Evolutionary conservation across 2,113 vertebrate genomes (phyloP).

Genomic region (Gallinago undulata): DNA sequence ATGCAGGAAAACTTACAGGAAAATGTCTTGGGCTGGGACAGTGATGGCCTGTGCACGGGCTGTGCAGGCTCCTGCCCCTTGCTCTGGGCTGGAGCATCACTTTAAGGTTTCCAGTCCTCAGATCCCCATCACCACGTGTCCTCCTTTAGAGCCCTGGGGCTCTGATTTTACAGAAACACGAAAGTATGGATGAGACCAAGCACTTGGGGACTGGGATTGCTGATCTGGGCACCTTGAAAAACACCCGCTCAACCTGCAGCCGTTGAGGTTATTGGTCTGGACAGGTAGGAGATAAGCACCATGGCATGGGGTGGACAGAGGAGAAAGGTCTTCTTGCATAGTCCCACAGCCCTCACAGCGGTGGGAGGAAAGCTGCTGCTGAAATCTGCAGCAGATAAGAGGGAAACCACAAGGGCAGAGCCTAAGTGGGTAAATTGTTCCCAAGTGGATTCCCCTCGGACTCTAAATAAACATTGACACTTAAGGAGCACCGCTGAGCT

Average conservation of each 20-base stretch:
- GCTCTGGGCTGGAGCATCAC: neutral
- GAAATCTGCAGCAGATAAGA: conserved; percentile 25
- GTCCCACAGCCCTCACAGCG: fast-evolving
- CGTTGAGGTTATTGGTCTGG: neutral
- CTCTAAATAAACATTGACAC: neutral
- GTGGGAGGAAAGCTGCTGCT: neutral
- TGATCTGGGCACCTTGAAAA: neutral
- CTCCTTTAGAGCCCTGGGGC: neutral
- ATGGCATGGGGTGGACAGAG: fast-evolving
- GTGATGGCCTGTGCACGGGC: neutral
- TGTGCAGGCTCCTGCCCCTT: neutral
- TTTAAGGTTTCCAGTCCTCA: neutral
- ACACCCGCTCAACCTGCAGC: neutral
- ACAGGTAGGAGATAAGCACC: neutral
- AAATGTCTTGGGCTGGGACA: neutral
- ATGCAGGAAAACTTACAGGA: neutral
- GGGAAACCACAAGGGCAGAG: conserved; percentile 14
- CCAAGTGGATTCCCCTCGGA: conserved; percentile 27
- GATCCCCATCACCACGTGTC: fast-evolving
- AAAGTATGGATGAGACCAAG: neutral
- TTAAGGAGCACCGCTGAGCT: neutral
- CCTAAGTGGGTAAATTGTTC: conserved; percentile 39
- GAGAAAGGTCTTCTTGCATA: neutral
- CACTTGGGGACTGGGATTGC: neutral
- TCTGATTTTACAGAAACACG: neutral